phyloP scores from a whole-genome alignment of 2,113 vertebrate genomes.

The Spheniscus mendiculus region DNA sequence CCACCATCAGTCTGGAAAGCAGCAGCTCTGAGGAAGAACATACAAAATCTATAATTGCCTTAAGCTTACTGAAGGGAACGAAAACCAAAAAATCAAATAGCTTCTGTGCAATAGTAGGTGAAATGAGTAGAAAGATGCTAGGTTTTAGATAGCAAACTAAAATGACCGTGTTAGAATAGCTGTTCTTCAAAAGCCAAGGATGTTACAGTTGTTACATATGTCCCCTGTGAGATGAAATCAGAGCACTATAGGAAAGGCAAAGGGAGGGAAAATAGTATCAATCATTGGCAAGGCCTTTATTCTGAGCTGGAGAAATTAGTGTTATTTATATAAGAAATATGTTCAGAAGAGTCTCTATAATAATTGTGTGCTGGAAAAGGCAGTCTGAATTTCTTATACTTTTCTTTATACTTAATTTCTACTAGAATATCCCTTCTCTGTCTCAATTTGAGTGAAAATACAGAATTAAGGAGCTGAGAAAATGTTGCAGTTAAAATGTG shows the following conservation, averaged over 20 bases:
- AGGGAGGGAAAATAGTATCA: neutral
- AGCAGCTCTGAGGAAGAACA: neutral
- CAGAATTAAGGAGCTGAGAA: neutral
- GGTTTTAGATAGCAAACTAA: neutral
- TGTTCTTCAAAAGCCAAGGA: neutral
- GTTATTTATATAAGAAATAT: neutral
- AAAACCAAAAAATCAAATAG: neutral
- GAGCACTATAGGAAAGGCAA: neutral
- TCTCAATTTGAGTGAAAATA: neutral
- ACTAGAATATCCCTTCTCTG: neutral
- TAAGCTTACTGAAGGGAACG: neutral
- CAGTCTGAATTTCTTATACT: neutral
- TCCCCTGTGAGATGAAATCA: neutral
- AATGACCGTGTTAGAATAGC: neutral
- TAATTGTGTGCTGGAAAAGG: neutral
- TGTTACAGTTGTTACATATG: neutral
- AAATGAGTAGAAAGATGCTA: neutral
- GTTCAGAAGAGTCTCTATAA: neutral
- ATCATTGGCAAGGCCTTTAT: neutral
- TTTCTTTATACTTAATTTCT: neutral
- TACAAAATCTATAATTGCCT: neutral
- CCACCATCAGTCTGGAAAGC: neutral
- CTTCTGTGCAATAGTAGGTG: neutral
- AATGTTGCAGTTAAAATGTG: neutral
- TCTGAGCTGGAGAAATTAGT: neutral